Percentiles rank a stretch among this genome's conserved stretches.
Conservation (phyloP, 2,113 vertebrate genomes). For the Piprites chloris region DNA sequence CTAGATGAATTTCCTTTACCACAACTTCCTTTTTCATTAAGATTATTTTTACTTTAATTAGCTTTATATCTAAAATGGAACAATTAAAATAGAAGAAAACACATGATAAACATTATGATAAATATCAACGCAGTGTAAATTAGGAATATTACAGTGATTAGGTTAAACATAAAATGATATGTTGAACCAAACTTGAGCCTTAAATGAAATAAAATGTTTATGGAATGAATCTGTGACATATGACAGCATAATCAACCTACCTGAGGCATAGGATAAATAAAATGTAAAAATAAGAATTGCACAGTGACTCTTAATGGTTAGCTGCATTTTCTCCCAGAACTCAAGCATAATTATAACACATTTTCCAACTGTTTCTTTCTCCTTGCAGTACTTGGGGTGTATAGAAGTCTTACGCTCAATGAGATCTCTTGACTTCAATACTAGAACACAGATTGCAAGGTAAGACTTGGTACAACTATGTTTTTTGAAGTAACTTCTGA, state of each 20-base stretch:
- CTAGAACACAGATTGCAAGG: slow-evolving; percentile 82
- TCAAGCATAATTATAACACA: neutral
- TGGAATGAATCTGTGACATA: neutral
- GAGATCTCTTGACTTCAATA: slow-evolving; percentile 82
- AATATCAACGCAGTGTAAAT: neutral
- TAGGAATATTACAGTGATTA: neutral
- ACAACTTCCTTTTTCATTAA: neutral
- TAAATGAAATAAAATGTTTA: neutral
- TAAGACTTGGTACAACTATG: slow-evolving; percentile 53
- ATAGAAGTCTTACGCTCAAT: slow-evolving; percentile 83
- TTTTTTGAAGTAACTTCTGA: neutral
- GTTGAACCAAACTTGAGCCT: neutral
- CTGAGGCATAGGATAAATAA: neutral
- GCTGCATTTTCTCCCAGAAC: neutral
- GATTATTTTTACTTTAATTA: neutral
- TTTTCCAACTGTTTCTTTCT: slow-evolving; percentile 52
- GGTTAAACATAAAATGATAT: neutral
- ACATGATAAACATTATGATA: too few relatives aligned
- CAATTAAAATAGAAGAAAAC: neutral
- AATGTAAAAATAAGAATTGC: neutral
- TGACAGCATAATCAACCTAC: neutral
- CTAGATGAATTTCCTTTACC: neutral
- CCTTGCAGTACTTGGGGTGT: slow-evolving; percentile 80
- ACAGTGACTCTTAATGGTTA: neutral
- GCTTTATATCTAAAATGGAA: neutral